These are phyloP conservation scores for Apodemus speciosus DNA, from an alignment of 2,113 vertebrate genomes.

Conservation along the genomic window DNA sequence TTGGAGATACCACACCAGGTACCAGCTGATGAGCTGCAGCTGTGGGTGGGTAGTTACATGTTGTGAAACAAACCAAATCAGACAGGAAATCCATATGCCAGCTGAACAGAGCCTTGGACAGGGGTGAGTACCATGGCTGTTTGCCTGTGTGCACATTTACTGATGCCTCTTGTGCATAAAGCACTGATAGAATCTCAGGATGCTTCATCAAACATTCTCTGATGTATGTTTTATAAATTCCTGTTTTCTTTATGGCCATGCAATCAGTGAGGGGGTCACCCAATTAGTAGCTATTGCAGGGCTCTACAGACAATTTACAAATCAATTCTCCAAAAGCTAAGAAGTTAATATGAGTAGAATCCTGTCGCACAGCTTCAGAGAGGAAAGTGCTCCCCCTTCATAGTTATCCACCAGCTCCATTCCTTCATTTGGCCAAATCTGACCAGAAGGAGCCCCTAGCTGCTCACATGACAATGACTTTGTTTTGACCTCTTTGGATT, in stretches of 20 bases:
- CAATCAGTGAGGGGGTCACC: not conserved
- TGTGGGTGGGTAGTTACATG: not conserved
- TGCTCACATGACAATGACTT: constrained; percentile 20
- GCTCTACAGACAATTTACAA: constrained; percentile 41
- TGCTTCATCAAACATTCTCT: constrained; percentile 25
- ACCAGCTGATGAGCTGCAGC: not conserved
- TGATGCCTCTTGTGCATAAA: not conserved
- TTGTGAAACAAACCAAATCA: not conserved
- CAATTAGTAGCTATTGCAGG: constrained; percentile 55
- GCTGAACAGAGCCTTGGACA: not conserved
- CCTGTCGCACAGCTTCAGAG: not conserved
- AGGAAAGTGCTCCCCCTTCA: not conserved
- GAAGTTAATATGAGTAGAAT: constrained; percentile 28
- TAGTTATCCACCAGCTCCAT: not conserved
- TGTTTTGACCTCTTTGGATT: constrained; percentile 78
- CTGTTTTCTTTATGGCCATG: not conserved
- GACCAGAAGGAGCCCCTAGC: not conserved
- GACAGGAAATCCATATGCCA: not conserved
- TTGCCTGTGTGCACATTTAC: not conserved
- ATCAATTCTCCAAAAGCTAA: constrained; percentile 38
- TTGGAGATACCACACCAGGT: not conserved
- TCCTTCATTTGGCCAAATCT: constrained; percentile 36
- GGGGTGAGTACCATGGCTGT: not conserved
- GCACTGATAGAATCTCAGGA: not conserved
- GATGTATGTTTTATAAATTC: constrained; percentile 32